phyloP scores from a whole-genome alignment of 1,140 invertebrate species.

The Drosophila novamexicana region DNA sequence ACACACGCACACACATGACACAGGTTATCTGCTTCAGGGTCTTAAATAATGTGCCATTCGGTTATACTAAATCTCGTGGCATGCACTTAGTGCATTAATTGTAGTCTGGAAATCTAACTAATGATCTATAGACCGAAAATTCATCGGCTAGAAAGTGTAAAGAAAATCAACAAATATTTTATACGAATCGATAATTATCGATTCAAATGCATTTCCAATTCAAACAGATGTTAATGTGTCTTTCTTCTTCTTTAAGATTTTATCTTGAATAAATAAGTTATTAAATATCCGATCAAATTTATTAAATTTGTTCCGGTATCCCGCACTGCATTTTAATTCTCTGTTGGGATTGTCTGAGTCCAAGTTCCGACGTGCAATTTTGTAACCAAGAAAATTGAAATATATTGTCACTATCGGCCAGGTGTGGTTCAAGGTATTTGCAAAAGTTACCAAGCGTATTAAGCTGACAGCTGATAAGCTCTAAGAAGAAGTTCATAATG shows the following conservation, averaged over 20 bases:
- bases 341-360: too few species aligned
- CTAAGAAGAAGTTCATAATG: neutral
- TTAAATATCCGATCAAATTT: neutral
- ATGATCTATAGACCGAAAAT: too few species aligned
- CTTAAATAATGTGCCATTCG: neutral
- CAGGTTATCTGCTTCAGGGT: slow-evolving; percentile 17
- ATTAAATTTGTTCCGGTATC: neutral
- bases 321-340: neutral
- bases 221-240: too few species aligned
- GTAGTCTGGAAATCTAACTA: neutral
- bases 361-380: neutral
- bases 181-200: neutral
- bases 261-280: too few species aligned
- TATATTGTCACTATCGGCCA: slow-evolving; percentile 12
- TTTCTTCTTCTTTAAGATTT: too few species aligned
- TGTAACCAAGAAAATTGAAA: neutral
- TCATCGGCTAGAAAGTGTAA: neutral
- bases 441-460: neutral
- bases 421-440: slow-evolving; percentile 20
- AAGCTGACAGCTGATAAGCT: neutral
- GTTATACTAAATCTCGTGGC: neutral
- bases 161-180: neutral
- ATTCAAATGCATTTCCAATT: too few species aligned
- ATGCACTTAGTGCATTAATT: neutral
- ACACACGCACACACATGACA: neutral